Conservation (phyloP, 2,888 invertebrate species). For the Heliconius erato region DNA sequence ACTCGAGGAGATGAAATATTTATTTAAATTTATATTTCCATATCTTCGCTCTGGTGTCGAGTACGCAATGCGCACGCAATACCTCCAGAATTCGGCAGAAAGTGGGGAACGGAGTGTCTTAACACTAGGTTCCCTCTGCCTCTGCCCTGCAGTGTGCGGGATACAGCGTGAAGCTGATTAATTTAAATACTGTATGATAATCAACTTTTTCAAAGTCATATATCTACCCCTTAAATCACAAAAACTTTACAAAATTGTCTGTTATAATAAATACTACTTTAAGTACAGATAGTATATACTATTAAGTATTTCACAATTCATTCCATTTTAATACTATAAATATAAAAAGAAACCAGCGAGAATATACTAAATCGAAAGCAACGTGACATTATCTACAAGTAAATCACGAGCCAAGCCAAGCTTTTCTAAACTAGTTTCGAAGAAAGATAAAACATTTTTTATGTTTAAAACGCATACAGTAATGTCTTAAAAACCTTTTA, state of each 20-base stretch:
- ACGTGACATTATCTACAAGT: slow-evolving; percentile 16
- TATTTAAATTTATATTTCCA: too few species aligned
- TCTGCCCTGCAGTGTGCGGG: too few species aligned
- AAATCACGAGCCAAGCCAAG: slow-evolving; percentile 16
- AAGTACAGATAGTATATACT: too few species aligned
- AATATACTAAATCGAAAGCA: neutral
- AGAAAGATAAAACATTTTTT: slow-evolving; percentile 43
- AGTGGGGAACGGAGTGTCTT: too few species aligned
- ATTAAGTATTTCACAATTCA: neutral
- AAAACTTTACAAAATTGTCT: too few species aligned
- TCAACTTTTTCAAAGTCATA: neutral
- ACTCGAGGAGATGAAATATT: too few species aligned
- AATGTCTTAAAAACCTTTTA: slow-evolving; percentile 44
- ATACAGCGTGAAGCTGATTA: too few species aligned
- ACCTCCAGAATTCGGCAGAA: too few species aligned
- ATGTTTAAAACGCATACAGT: slow-evolving; percentile 22
- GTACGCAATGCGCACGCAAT: too few species aligned
- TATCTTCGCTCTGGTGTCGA: too few species aligned
- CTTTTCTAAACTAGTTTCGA: slow-evolving; percentile 40
- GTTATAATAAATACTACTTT: too few species aligned
- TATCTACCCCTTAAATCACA: neutral
- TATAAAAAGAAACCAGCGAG: neutral
- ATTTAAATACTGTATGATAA: neutral
- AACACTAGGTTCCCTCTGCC: too few species aligned
- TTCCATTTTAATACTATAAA: neutral